These are phyloP conservation scores for Austrofundulus limnaeus DNA, from an alignment of 2,113 vertebrate species.

Conservation along the genomic window DNA sequence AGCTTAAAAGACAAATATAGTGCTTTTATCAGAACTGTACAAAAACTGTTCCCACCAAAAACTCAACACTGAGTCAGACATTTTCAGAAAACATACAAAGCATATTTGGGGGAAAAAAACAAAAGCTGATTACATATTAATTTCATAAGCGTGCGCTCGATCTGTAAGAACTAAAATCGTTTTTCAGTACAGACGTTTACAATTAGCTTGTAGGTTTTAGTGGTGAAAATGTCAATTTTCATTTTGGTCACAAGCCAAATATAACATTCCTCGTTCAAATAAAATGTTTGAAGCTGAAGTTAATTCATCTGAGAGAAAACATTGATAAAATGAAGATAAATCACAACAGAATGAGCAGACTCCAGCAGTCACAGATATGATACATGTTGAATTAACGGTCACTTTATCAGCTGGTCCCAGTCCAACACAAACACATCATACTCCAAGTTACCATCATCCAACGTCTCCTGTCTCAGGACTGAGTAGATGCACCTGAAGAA, in stretches of 20 bases:
- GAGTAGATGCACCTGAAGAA: not conserved
- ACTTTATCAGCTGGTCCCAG: not conserved
- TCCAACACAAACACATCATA: not conserved
- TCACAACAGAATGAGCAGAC: constrained; percentile 18
- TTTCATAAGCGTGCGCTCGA: constrained; percentile 53
- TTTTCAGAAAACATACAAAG: constrained; percentile 70
- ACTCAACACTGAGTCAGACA: constrained; percentile 63
- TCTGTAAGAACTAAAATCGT: constrained; percentile 46
- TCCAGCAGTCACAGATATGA: not conserved
- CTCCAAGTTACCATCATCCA: too few species aligned
- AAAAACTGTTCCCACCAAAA: constrained; percentile 61
- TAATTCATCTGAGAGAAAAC: constrained; percentile 16
- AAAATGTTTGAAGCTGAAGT: constrained; percentile 33
- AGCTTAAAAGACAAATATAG: constrained; percentile 79
- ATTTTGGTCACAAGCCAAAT: constrained; percentile 52
- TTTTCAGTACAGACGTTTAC: constrained; percentile 36
- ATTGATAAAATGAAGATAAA: constrained; percentile 22
- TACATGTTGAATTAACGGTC: not conserved
- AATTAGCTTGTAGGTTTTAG: constrained; percentile 61
- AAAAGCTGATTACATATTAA: constrained; percentile 64
- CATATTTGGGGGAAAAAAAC: constrained; percentile 24
- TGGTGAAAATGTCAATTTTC: constrained; percentile 52
- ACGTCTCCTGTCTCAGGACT: not conserved
- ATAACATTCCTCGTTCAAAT: constrained; percentile 25
- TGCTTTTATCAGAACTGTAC: constrained; percentile 81